Evolutionary conservation across 2,888 invertebrate genomes (phyloP), one percentile per base, ranked within the genome.

Genomic region (Danaus chrysippus): DNA sequence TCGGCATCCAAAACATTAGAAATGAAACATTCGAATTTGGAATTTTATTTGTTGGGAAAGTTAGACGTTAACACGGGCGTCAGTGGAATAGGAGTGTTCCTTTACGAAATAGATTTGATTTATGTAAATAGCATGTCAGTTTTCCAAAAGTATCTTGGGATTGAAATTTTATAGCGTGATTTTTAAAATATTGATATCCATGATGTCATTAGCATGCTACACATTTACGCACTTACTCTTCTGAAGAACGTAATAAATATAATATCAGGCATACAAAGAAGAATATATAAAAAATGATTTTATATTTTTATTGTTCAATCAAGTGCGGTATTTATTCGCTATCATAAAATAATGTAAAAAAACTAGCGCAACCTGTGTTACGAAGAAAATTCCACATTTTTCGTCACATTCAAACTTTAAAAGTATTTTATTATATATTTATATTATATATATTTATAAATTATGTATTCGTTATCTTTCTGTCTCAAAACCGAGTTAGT

Each of bases 51-150:
- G 71, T 70, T 58, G 64, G 64, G 60, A 70, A 74, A 76, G 70
- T 73, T 73, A 61, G 68, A 74, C 77, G 76, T 73, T 77, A 74
- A 69, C 66, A 64, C 60, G 54, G 57, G 59, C 57, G 69, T 72
- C 75, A 74, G 79, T 64, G 62, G 63, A 64, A 56, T 59, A 42
- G 52, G 58, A 62, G 64, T 61, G 57, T 52, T 64, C 75, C 80
- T 79, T 81, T 80, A 82, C 77, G 80, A 78, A 75, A 76, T 76
- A 76, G 71, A 73, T 72, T 75, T 79, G 80, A 82, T 83, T 82
- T 81, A 80, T 78, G 75, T 77, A 78, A 82, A 82, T 79, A 77
- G 78, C 56, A 60, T 54, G 56, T 61, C 64, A 58, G 56, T 56
- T 76, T 75, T 75, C 65, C 63, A 66, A 65, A 62, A 62, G 63